These are phyloP conservation scores for Drosophila stalkeri DNA, from an alignment of 2,888 invertebrate species.

Conservation along the genomic window DNA sequence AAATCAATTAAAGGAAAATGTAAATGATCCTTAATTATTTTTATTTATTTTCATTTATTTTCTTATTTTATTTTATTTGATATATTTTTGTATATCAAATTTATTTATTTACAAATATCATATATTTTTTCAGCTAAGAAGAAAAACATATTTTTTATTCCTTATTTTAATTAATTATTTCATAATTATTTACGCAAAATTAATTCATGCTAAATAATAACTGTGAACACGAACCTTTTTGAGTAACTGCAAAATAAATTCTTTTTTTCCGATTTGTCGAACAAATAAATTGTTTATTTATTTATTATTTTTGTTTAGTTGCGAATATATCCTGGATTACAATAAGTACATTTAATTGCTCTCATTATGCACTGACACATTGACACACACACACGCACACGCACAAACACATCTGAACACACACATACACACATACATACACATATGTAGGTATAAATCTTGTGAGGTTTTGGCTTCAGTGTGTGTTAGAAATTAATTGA, in stretches of 20 bases:
- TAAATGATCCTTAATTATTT: too few species aligned
- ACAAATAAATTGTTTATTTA: slow-evolving; percentile 9
- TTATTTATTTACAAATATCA: too few species aligned
- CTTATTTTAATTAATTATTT: too few species aligned
- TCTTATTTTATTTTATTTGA: too few species aligned
- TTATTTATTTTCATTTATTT: too few species aligned
- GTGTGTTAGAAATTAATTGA: slow-evolving; percentile 46
- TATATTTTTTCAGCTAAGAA: too few species aligned
- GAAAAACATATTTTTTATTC: too few species aligned
- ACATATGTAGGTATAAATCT: background rate
- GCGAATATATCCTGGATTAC: slow-evolving; percentile 56
- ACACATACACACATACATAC: background rate
- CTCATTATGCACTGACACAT: slow-evolving; percentile 26
- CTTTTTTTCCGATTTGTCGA: background rate
- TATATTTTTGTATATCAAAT: too few species aligned
- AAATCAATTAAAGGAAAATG: too few species aligned
- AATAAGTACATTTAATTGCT: slow-evolving; percentile 25
- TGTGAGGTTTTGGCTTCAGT: slow-evolving; percentile 5
- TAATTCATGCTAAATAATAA: background rate
- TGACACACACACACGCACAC: slow-evolving; percentile 3
- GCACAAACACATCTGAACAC: background rate
- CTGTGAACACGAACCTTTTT: slow-evolving; percentile 31
- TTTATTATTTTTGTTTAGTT: slow-evolving; percentile 2
- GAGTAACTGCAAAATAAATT: background rate
- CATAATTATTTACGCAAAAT: background rate